These are phyloP conservation scores for Parthenolecanium corni DNA, from an alignment of 2,888 invertebrate species.

Conservation along the genomic window DNA sequence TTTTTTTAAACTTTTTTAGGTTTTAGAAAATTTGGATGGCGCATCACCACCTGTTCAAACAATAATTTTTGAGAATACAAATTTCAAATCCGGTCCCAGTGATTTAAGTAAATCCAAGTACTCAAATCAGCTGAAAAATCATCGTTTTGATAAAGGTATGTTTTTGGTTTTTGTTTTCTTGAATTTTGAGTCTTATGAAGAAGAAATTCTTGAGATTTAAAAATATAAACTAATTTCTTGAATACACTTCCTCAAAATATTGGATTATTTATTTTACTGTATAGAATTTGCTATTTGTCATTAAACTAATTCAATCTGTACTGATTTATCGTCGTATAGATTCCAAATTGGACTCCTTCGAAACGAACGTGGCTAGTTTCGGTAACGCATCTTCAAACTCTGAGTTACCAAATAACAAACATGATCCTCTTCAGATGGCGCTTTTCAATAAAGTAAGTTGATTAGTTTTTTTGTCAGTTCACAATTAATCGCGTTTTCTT, in stretches of 20 bases:
- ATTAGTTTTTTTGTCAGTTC: neutral
- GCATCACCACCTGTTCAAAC: slow-evolving; percentile 72
- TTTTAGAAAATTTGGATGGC: slow-evolving; percentile 53
- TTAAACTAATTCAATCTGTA: no score
- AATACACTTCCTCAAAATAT: no score
- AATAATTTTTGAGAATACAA: slow-evolving; percentile 83
- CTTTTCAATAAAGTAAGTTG: slow-evolving; percentile 10
- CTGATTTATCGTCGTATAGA: neutral
- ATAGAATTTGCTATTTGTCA: no score
- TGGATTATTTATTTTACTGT: no score
- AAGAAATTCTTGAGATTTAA: no score
- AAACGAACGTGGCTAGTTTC: slow-evolving; percentile 11
- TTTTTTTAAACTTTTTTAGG: slow-evolving; percentile 29
- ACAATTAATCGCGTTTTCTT: neutral
- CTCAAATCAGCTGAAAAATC: slow-evolving; percentile 40
- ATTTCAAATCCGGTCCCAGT: slow-evolving; percentile 63
- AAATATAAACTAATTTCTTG: no score
- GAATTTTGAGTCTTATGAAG: no score
- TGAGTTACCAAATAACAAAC: slow-evolving; percentile 18
- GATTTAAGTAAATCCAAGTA: slow-evolving; percentile 51
- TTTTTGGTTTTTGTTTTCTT: no score
- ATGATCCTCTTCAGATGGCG: slow-evolving; percentile 12
- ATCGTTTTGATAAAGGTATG: slow-evolving; percentile 33
- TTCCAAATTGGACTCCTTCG: slow-evolving; percentile 10
- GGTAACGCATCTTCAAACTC: slow-evolving; percentile 6